Evolutionary conservation across 2,113 vertebrate genomes (phyloP).

Genomic region (Struthio camelus): DNA sequence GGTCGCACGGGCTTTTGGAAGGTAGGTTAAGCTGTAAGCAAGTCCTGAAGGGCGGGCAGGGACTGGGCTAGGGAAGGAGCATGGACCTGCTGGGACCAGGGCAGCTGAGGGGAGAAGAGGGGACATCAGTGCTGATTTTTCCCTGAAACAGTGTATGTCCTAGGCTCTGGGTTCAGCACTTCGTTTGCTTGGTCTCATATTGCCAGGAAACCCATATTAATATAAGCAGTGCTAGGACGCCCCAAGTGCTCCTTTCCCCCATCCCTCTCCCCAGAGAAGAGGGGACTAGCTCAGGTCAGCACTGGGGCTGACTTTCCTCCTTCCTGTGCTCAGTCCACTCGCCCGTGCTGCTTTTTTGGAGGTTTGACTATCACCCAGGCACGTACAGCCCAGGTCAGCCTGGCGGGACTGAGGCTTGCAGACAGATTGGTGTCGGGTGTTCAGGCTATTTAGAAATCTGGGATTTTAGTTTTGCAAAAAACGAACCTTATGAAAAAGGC

Average conservation of each 20-base stretch:
- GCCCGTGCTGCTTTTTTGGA: too few relatives aligned
- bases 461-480: not conserved
- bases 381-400: not conserved
- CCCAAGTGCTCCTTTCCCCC: not conserved
- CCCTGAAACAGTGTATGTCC: not conserved
- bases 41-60: not conserved
- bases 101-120: not conserved
- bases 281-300: not conserved
- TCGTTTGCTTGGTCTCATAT: not conserved
- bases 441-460: not conserved
- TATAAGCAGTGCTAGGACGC: too few relatives aligned
- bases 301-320: not conserved
- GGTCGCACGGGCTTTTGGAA: fast-evolving
- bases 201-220: not conserved
- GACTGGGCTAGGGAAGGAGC: not conserved
- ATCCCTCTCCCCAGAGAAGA: too few relatives aligned
- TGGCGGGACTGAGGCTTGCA: not conserved
- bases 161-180: fast-evolving
- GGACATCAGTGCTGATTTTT: not conserved
- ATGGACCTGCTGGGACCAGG: too few relatives aligned
- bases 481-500: not conserved
- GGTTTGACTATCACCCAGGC: too few relatives aligned
- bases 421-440: fast-evolving
- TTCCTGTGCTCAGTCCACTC: not conserved
- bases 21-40: too few relatives aligned